A percentile compares a stretch with the other conserved stretches of the same genome.
Conservation (phyloP, 2,113 vertebrate genomes). For the Chloropsis hardwickii region DNA sequence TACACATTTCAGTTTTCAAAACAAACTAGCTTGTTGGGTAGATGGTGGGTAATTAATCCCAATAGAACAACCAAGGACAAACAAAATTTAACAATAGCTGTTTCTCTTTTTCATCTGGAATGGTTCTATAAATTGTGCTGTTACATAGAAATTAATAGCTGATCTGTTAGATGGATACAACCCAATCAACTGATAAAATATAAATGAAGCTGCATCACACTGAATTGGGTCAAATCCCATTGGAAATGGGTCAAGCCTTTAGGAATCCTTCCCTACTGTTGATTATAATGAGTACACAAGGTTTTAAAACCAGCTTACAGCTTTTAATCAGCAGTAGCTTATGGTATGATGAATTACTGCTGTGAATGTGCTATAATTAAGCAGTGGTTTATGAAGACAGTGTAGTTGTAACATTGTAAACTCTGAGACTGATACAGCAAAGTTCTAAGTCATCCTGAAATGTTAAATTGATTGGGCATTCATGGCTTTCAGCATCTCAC, state of each 20-base stretch:
- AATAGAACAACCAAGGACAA: neutral
- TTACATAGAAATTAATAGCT: neutral
- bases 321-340: constrained; percentile 54
- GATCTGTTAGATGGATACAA: neutral
- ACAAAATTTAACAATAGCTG: neutral
- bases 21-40: neutral
- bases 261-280: constrained; percentile 33
- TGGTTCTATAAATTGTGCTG: neutral
- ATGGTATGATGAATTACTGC: constrained; percentile 32
- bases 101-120: neutral
- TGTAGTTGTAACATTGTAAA: neutral
- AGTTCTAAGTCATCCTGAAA: neutral
- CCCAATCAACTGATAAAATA: neutral
- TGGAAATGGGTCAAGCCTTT: constrained; percentile 48
- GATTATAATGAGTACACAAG: constrained; percentile 45
- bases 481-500: neutral
- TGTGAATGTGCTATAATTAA: constrained; percentile 19
- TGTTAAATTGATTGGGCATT: neutral
- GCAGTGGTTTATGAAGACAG: neutral
- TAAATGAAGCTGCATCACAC: neutral
- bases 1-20: neutral
- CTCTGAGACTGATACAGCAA: neutral
- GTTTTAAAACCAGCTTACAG: constrained; percentile 61
- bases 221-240: constrained; percentile 38
- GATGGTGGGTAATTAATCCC: neutral